A percentile compares a stretch with the other conserved stretches of the same genome.
Evolutionary conservation across 2,888 invertebrate species (phyloP).

Genomic region (Nycteola revayana): DNA sequence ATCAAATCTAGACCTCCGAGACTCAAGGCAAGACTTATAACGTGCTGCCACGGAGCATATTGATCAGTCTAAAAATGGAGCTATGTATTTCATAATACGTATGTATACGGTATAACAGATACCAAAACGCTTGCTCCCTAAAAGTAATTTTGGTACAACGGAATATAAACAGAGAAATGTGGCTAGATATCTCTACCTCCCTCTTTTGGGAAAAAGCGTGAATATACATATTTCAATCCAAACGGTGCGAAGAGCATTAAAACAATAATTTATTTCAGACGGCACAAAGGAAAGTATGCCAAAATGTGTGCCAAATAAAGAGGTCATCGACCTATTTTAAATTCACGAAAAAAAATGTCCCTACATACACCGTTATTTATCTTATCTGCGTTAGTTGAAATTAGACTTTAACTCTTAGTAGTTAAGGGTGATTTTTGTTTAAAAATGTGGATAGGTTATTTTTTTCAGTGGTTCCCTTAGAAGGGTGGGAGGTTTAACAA

Average conservation of each 20-base stretch:
- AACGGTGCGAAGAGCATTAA: neutral
- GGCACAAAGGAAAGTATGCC: constrained; percentile 6
- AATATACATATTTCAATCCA: neutral
- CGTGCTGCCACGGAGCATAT: no score
- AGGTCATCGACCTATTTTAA: constrained; percentile 49
- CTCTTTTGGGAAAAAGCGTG: no score
- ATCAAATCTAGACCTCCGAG: no score
- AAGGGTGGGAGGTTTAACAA: constrained; percentile 50
- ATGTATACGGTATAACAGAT: no score
- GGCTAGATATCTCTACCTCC: no score
- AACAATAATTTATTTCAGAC: constrained; percentile 1
- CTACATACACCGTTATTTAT: constrained; percentile 34
- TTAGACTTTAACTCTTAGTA: constrained; percentile 24
- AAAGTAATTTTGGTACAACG: no score
- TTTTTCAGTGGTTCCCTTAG: constrained; percentile 72
- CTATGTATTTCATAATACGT: no score
- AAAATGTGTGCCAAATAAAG: constrained; percentile 30
- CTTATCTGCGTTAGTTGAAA: constrained; percentile 2
- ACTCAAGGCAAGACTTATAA: no score
- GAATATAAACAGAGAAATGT: no score
- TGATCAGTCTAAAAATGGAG: no score
- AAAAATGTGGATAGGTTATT: constrained; percentile 37
- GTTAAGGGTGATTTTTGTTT: constrained; percentile 44
- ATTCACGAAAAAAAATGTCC: constrained; percentile 46
- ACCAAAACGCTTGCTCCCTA: no score